Base-by-base conservation (phyloP, 1,140 invertebrate genomes). In the Macrobrachium rosenbergii region DNA sequence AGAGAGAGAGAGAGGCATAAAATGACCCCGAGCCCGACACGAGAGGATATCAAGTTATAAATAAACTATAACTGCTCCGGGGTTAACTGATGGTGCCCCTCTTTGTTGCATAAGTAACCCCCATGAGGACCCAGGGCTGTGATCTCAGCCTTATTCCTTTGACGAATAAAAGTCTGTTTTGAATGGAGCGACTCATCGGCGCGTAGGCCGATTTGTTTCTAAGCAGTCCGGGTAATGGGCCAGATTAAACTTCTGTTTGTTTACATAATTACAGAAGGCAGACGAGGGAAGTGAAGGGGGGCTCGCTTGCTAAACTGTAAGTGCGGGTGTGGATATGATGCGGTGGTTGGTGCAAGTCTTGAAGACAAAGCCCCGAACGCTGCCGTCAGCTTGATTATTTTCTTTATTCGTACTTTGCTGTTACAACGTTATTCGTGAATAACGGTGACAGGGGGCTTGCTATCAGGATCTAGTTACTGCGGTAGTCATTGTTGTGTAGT, bases 221-320 rank as follows among this genome's bases (percentile, higher is more conserved):
- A 77, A 45, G 52, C 17, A 63, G 58, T 78, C 77, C 76, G 69
- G 64, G 85, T 87, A 87, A 87, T 87, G 85, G 85, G 69, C 85
- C 85, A 87, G 85, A 87, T 87, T 87, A 87, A 87, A 87, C 85
- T 81, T 87, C 78, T 87, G 85, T 87, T 87, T 87, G 85, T 87
- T 87, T 87, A 87, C 85, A 87, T 87, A 87, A 87, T 87, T 87
- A 87, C 64, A 87, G 79, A 87, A 82, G 85, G 85, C 28, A 37
- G 28, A 37, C 28, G 28, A 37, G 28, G 28, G 28, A 37, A 37
- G 28, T 37, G 73, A 21, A 28, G 64, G 64, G 64, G 28, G n/a
- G n/a, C 64, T 69, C n/a, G 64, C 28, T 28, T 69, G n/a, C 64
- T 69, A n/a, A 69, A n/a, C 28, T 69, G n/a, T 28, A 69, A 69